Base-by-base conservation (phyloP, 2,888 invertebrate genomes). In the Microplitis manilae region DNA sequence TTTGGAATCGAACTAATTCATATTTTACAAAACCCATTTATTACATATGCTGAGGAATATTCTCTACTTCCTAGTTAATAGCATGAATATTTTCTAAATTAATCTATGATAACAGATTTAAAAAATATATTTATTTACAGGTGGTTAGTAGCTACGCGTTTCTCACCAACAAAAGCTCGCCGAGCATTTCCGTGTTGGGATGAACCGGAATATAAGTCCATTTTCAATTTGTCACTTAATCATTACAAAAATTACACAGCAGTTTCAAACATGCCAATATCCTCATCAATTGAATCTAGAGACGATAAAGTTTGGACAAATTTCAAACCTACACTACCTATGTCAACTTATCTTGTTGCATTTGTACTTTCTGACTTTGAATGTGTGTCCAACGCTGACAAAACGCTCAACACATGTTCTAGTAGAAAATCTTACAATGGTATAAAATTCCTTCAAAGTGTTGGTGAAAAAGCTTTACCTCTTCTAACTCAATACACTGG, bases 261-360 rank as follows among this genome's bases (percentile, higher is more conserved):
- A 0, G 83, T 91, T 8, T 91, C 91, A 0, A 87, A 87, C 74
- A 88, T 85, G 85, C 85, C 84, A 9, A 73, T 78, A 1, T 68
- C 64, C n/a, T 17, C 74, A n/a, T 68, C 62, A 67, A n/a, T 8
- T 15, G 30, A 50, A 30, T 65, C 65, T 61, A 40, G 15, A 20
- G 79, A 80, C 77, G 80, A 77, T 9, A 80, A 80, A 77, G 41
- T 73, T 9, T 81, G 79, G 80, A 82, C 82, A 6, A 68, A 59
- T 15, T 81, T 83, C 39, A 61, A 78, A 60, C 76, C 68, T 67
- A 93, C 93, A 0, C 89, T 92, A 0, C 88, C 91, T 9, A 96
- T 96, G 94, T 94, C 95, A 2, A 92, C 95, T 0, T 96, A 97
- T 85, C 91, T 96, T 17, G 91, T 96, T 6, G 96, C 96, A 0